Conservation (phyloP, 2,113 vertebrate genomes). For the Podarcis cretensis region DNA sequence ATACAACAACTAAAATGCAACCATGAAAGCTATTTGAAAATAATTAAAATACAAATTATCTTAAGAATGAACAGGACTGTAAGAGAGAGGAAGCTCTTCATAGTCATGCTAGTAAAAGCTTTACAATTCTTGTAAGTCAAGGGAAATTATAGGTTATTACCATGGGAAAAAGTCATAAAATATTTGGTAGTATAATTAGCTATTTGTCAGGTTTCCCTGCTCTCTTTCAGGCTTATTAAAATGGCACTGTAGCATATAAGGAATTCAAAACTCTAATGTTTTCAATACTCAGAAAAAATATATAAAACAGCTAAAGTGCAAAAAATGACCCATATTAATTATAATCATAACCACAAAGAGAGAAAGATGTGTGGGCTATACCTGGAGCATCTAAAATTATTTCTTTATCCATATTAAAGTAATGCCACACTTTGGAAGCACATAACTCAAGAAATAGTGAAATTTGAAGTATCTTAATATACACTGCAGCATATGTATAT, state of each 20-base stretch:
- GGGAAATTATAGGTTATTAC: background rate
- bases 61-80: background rate
- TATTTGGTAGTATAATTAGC: background rate
- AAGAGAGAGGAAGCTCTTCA: background rate
- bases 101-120: background rate
- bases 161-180: constrained; percentile 1
- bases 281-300: background rate
- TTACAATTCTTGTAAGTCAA: background rate
- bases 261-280: background rate
- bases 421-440: background rate
- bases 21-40: background rate
- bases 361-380: no score
- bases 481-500: background rate
- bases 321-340: background rate
- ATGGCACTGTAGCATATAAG: background rate
- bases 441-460: background rate
- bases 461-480: background rate
- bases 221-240: background rate
- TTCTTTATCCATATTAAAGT: no score
- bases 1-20: no score
- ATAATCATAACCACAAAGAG: background rate
- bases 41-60: background rate
- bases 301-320: background rate
- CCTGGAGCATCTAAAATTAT: no score
- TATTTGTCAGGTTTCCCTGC: background rate